phyloP scores from a whole-genome alignment of 1,140 invertebrate genomes.

The Drosophila nikananu region DNA sequence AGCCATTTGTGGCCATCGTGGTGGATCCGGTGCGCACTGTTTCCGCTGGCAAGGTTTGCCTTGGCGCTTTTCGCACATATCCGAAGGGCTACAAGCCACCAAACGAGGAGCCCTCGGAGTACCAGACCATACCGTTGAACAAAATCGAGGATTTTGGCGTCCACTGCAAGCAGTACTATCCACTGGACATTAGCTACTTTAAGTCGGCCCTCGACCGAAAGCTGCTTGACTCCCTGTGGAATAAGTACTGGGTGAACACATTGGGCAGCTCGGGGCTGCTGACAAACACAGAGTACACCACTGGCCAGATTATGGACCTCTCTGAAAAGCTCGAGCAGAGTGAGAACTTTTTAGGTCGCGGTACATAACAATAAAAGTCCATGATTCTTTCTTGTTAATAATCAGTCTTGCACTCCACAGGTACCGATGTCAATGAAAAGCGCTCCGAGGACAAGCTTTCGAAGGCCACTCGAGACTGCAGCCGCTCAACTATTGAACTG shows the following conservation, averaged over 20 bases:
- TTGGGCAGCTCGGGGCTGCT: slow-evolving; percentile 97
- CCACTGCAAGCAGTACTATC: slow-evolving; percentile 99
- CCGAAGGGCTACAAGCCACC: slow-evolving; percentile 99
- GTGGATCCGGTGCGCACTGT: slow-evolving; percentile 99
- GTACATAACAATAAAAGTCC: slow-evolving; percentile 50
- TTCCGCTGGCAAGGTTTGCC: slow-evolving; percentile 99
- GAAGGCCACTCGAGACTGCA: slow-evolving; percentile 98
- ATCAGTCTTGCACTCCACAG: slow-evolving; percentile 82
- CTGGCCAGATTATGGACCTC: slow-evolving; percentile 97
- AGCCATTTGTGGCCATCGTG: slow-evolving; percentile 99
- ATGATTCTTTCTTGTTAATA: slow-evolving; percentile 42
- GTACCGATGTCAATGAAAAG: slow-evolving; percentile 94
- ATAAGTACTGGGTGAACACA: slow-evolving; percentile 99
- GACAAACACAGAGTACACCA: slow-evolving; percentile 98
- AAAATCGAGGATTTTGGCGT: slow-evolving; percentile 99
- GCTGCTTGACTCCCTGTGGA: slow-evolving; percentile 98
- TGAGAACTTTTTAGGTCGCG: slow-evolving; percentile 91
- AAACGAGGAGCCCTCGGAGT: slow-evolving; percentile 99
- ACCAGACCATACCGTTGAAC: slow-evolving; percentile 99
- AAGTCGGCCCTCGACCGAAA: slow-evolving; percentile 97
- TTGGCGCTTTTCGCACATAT: slow-evolving; percentile 99
- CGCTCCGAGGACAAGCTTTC: slow-evolving; percentile 97
- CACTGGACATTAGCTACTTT: slow-evolving; percentile 98
- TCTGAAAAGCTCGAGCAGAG: slow-evolving; percentile 98
- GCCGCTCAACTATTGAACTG: slow-evolving; percentile 98